phyloP scores from a whole-genome alignment of 2,888 invertebrate species.

The Synanthedon andrenaeformis region DNA sequence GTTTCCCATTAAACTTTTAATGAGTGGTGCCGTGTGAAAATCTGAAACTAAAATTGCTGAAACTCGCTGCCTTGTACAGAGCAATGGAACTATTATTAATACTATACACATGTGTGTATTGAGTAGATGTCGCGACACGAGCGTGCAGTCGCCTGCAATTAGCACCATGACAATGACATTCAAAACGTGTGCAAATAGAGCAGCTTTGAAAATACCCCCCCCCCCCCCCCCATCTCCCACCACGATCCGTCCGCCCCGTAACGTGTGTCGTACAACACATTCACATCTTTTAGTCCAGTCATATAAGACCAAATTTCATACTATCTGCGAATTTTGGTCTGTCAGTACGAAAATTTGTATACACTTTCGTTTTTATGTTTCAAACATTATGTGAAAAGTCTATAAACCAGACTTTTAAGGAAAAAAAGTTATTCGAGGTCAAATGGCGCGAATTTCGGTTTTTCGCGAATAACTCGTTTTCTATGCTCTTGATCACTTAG shows the following conservation, averaged over 20 bases:
- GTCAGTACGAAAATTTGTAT: too few species aligned
- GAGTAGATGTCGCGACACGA: not conserved
- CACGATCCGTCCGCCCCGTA: slow-evolving; percentile 9
- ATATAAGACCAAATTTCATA: too few species aligned
- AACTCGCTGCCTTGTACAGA: slow-evolving; percentile 11
- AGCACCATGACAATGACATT: slow-evolving; percentile 63
- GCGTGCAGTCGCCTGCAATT: slow-evolving; percentile 29
- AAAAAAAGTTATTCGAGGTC: too few species aligned
- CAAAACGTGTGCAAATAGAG: slow-evolving; percentile 61
- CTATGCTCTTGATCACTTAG: too few species aligned
- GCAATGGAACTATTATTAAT: not conserved
- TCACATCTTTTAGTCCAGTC: too few species aligned
- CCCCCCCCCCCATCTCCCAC: slow-evolving; percentile 12
- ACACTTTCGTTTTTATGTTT: too few species aligned
- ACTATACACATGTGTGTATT: not conserved
- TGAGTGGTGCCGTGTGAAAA: slow-evolving; percentile 16
- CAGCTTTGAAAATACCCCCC: slow-evolving; percentile 13
- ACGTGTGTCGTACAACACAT: not conserved
- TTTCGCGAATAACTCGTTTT: too few species aligned
- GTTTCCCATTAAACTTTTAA: slow-evolving; percentile 18
- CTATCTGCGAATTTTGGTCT: too few species aligned
- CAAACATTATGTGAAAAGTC: too few species aligned
- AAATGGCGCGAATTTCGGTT: too few species aligned
- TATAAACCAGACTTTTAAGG: too few species aligned
- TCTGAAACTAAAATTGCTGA: slow-evolving; percentile 16